Evolutionary conservation across 2,113 vertebrate species (phyloP), one percentile per base, ranked within the genome.

Genomic region (Lepus europaeus): DNA sequence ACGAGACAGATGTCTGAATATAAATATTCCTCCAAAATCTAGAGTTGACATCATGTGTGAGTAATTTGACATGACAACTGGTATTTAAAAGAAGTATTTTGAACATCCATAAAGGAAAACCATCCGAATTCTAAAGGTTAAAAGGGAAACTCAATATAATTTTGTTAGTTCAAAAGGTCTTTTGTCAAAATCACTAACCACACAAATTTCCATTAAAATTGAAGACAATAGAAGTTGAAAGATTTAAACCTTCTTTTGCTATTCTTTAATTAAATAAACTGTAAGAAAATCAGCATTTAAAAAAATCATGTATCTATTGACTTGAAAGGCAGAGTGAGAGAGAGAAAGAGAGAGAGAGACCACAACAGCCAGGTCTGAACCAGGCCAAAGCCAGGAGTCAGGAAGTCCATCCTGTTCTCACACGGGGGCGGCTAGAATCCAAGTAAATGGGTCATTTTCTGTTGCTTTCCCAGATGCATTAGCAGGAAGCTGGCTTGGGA

Each of bases 181-280:
- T 95, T 82, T 88, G 23, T 63, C 63, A 77, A 95, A 91, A 69
- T 39, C 36, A n/a, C 5, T 78, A 89, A 53, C 36, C 25, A 39
- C 49, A 77, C 83, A 36, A 12, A 20, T 11, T 17, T 68, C 0
- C 31, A 59, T 78, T 53, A 94, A 84, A 73, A 61, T 25, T 16
- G 16, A 83, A 81, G 61, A 56, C 9, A 14, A 56, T 53, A 36
- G 7, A 7, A 20, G 82, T 86, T 80, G 7, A 81, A 19, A 63
- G 16, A 81, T 69, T 63, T 63, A 77, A 51, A 4, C 14, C 68
- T 68, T 77, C 17, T 33, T 22, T 16, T 85, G 61, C 22, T 87
- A 69, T 29, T 39, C 2, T n/a, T 51, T 69, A 59, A 45, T 36
- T 2, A 85, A 56, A 27, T 20, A 87, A 39, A 81, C 25, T 20